Evolutionary conservation across 2,113 vertebrate genomes (phyloP).

Genomic region (Desmodus rotundus): DNA sequence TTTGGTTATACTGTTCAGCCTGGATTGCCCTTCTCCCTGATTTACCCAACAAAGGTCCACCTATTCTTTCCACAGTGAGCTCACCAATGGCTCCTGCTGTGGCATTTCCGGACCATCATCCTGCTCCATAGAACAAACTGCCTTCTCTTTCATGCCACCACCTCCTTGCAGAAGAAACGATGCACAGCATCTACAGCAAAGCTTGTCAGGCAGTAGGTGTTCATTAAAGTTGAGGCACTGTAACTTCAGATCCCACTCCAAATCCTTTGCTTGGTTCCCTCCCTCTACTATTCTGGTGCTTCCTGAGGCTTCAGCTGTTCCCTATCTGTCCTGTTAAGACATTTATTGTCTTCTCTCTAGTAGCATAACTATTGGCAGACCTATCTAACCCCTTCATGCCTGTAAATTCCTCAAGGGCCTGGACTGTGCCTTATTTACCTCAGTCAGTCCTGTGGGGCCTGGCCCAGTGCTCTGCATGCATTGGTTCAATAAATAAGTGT

Average conservation of each 20-base stretch:
- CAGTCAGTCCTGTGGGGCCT: too few relatives aligned
- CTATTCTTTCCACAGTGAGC: neutral
- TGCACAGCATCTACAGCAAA: neutral
- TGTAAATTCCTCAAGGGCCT: neutral
- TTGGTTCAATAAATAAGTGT: neutral
- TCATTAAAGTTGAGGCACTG: neutral
- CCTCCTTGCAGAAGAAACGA: neutral
- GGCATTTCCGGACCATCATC: neutral
- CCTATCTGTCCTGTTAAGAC: neutral
- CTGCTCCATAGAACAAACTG: neutral
- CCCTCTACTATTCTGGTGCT: neutral
- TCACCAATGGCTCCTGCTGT: neutral
- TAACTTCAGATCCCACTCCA: neutral
- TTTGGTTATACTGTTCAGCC: neutral
- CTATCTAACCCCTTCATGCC: neutral
- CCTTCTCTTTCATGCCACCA: neutral
- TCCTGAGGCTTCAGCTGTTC: neutral
- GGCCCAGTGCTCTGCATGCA: neutral
- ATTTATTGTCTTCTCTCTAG: neutral
- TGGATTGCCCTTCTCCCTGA: neutral
- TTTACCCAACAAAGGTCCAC: neutral
- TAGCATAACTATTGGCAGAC: neutral
- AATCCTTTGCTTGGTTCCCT: neutral
- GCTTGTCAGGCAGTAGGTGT: rapidly evolving
- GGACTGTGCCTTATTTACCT: too few relatives aligned